These are phyloP conservation scores for Hypercompe scribonia DNA, from an alignment of 2,888 invertebrate genomes.

Conservation along the genomic window DNA sequence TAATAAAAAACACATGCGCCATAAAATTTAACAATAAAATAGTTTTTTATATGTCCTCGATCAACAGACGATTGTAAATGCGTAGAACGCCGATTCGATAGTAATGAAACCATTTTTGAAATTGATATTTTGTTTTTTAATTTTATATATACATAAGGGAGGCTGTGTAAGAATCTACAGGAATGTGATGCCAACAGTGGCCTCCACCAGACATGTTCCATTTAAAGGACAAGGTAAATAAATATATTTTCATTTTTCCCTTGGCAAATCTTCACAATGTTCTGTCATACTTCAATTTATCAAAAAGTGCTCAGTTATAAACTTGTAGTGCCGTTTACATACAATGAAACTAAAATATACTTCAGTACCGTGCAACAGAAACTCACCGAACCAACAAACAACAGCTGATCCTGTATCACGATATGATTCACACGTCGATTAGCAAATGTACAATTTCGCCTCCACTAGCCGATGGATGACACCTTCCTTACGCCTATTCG, in stretches of 20 bases:
- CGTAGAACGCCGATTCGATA: slow-evolving; percentile 37
- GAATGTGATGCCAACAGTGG: slow-evolving; percentile 20
- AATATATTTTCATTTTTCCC: no score
- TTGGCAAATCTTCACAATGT: no score
- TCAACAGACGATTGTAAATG: slow-evolving; percentile 37
- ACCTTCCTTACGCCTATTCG: no score
- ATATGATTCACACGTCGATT: no score
- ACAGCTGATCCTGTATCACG: no score
- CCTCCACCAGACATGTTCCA: background rate
- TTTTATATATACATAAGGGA: slow-evolving; percentile 21
- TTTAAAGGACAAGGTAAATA: slow-evolving; percentile 11
- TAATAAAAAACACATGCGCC: slow-evolving; percentile 48
- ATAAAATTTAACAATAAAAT: slow-evolving; percentile 53
- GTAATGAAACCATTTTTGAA: slow-evolving; percentile 45
- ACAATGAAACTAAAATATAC: no score
- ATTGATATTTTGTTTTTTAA: slow-evolving; percentile 33
- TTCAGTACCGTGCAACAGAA: no score
- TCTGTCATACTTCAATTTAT: no score
- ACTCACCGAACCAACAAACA: no score
- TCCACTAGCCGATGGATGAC: no score
- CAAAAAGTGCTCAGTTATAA: background rate
- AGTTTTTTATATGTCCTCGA: slow-evolving; percentile 51
- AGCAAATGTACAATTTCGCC: no score
- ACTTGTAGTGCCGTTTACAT: no score
- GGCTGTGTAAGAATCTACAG: slow-evolving; percentile 34